Conservation (phyloP, 1,140 invertebrate species). For the Maniola jurtina region DNA sequence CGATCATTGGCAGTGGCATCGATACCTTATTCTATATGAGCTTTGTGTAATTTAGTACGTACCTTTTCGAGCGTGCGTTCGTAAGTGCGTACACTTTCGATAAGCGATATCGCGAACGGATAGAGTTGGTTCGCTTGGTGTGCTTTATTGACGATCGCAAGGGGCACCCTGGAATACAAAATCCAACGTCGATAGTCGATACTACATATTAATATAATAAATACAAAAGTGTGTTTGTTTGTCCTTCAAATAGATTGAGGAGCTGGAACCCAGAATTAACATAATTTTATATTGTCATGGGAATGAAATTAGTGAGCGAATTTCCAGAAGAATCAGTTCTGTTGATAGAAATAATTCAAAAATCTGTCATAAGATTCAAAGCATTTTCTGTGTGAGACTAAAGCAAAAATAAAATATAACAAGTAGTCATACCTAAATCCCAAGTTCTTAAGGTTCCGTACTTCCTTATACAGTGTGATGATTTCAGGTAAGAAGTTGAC, state of each 20-base stretch:
- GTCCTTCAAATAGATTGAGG: too few species aligned
- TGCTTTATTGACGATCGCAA: conserved; percentile 99
- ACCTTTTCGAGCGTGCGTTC: conserved; percentile 98
- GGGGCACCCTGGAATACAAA: conserved; percentile 85
- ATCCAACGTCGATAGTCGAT: too few species aligned
- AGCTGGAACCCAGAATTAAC: too few species aligned
- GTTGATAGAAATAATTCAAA: too few species aligned
- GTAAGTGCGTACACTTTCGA: conserved; percentile 98
- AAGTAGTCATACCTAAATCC: conserved; percentile 86
- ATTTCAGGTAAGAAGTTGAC: conserved; percentile 99
- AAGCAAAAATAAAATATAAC: background rate
- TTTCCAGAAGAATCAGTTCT: too few species aligned
- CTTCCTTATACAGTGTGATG: conserved; percentile 98
- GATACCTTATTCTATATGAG: too few species aligned
- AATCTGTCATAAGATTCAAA: too few species aligned
- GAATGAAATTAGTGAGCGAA: too few species aligned
- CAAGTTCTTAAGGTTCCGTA: conserved; percentile 96
- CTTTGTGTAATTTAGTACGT: conserved; percentile 33
- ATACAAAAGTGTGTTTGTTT: too few species aligned
- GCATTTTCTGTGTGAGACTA: too few species aligned
- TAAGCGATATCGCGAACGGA: conserved; percentile 98
- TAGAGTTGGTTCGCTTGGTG: conserved; percentile 99
- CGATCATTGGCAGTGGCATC: too few species aligned
- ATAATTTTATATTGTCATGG: too few species aligned
- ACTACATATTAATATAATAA: background rate